phyloP scores from a whole-genome alignment of 2,113 vertebrate species.

The Sapayoa aenigma region DNA sequence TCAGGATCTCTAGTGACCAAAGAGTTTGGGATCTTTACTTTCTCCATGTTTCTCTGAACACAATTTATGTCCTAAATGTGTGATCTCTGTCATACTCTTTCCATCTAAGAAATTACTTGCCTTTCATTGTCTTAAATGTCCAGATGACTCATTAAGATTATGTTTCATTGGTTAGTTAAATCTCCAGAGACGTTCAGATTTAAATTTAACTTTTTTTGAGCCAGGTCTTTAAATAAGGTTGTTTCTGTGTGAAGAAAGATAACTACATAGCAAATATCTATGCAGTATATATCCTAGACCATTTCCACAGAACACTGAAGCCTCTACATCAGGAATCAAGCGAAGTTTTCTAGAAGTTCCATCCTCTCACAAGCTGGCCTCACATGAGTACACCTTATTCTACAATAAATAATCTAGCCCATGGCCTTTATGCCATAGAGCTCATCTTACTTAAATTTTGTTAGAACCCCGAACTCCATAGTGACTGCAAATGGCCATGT shows the following conservation, averaged over 20 bases:
- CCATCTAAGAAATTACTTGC: neutral
- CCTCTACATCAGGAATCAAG: neutral
- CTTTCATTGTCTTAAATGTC: neutral
- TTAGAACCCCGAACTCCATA: neutral
- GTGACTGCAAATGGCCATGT: neutral
- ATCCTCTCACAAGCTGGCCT: neutral
- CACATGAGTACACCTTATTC: neutral
- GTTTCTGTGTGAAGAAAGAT: neutral
- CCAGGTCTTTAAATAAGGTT: neutral
- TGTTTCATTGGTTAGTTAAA: neutral
- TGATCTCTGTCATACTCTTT: neutral
- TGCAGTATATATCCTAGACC: neutral
- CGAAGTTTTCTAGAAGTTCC: neutral
- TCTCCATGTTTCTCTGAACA: neutral
- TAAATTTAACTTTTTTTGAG: neutral
- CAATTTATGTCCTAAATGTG: neutral
- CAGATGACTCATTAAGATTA: neutral
- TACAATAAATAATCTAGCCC: neutral
- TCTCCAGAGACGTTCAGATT: neutral
- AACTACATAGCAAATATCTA: neutral
- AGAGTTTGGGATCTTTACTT: neutral
- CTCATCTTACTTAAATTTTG: neutral
- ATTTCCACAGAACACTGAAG: neutral
- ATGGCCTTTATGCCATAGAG: neutral
- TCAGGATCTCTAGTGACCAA: neutral